These are phyloP conservation scores for Tenthredo livida DNA, from an alignment of 2,888 invertebrate genomes.

Conservation along the genomic window DNA sequence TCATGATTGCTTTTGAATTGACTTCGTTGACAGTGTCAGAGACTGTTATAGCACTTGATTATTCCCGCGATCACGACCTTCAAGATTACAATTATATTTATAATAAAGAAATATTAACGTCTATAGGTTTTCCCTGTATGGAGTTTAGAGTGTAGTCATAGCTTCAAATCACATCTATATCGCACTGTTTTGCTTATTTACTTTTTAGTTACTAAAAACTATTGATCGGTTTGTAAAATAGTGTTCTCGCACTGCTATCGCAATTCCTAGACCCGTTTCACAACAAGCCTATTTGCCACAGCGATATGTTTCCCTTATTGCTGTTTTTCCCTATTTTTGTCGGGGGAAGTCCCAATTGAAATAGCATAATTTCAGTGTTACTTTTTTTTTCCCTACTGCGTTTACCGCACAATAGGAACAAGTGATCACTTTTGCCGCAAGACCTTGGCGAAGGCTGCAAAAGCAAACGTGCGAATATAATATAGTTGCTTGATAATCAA, in stretches of 20 bases:
- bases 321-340: not conserved
- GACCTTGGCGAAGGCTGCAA: not conserved
- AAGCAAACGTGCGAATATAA: not conserved
- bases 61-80: not conserved
- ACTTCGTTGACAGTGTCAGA: not conserved
- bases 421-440: not conserved
- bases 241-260: not conserved
- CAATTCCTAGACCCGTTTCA: not conserved
- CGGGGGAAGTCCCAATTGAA: not conserved
- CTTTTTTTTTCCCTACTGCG: not conserved
- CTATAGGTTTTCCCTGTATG: not conserved
- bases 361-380: not conserved
- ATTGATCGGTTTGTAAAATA: not conserved
- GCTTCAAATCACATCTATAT: not conserved
- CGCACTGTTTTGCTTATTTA: not conserved
- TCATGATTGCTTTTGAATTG: not conserved
- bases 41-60: not conserved
- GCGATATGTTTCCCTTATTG: not conserved
- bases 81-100: not conserved
- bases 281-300: not conserved
- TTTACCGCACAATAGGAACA: not conserved
- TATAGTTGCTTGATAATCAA: conserved; percentile 15
- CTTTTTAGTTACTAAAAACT: not conserved
- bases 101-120: not conserved
- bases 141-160: not conserved